Evolutionary conservation across 2,888 invertebrate genomes (phyloP).

Genomic region (Meganola albula): DNA sequence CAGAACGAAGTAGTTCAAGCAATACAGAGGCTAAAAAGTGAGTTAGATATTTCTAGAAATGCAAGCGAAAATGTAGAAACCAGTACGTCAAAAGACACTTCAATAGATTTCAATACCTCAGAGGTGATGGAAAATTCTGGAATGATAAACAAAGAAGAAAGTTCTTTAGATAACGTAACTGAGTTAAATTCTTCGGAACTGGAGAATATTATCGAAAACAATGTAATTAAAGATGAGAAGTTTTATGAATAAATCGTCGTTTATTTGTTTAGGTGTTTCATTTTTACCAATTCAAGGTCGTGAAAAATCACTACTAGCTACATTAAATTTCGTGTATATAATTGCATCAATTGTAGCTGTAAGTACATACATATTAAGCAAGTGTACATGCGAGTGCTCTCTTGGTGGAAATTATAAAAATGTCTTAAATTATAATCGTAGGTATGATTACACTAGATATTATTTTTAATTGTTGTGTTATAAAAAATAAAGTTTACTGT

Average conservation of each 20-base stretch:
- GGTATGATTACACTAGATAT: too few species aligned
- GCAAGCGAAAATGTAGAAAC: constrained; percentile 41
- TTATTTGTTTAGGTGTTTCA: background rate
- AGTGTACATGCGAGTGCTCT: too few species aligned
- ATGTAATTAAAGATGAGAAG: constrained; percentile 19
- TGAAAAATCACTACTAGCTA: background rate
- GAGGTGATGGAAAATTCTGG: constrained; percentile 26
- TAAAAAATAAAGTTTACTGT: too few species aligned
- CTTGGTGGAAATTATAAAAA: too few species aligned
- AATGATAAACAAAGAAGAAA: constrained; percentile 20
- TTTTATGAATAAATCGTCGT: constrained; percentile 2
- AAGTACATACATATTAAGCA: background rate
- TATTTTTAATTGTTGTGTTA: too few species aligned
- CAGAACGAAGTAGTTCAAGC: constrained; percentile 68
- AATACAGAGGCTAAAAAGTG: constrained; percentile 63
- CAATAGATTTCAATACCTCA: constrained; percentile 49
- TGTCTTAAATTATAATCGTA: too few species aligned
- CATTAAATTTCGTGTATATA: background rate
- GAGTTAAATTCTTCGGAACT: constrained; percentile 6
- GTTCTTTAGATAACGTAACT: constrained; percentile 20
- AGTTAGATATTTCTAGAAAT: constrained; percentile 58
- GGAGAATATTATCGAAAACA: constrained; percentile 11
- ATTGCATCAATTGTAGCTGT: background rate
- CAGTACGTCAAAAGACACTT: constrained; percentile 37
- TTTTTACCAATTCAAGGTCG: constrained; percentile 5